phyloP scores from a whole-genome alignment of 2,888 invertebrate genomes.

The Muschampia plurimacula region DNA sequence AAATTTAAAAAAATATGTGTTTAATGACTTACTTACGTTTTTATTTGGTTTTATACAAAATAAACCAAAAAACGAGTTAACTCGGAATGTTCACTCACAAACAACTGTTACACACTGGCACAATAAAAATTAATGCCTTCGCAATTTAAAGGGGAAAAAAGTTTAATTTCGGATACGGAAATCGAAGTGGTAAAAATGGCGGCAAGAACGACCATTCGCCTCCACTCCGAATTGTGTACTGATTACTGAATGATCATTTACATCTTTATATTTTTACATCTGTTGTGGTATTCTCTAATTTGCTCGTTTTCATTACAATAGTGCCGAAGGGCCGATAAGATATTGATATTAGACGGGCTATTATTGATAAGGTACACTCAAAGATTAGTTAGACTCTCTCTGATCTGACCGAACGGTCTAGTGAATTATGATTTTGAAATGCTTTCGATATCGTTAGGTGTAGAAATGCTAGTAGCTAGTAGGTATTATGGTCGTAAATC shows the following conservation, averaged over 20 bases:
- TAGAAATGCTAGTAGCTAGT: not conserved
- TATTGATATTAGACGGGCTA: conserved; percentile 28
- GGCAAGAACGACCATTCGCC: conserved; percentile 22
- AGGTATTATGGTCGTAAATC: too few relatives aligned
- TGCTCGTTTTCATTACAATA: conserved; percentile 22
- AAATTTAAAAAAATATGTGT: too few relatives aligned
- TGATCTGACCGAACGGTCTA: not conserved
- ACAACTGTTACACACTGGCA: conserved; percentile 20
- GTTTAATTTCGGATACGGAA: conserved; percentile 12
- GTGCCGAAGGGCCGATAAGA: conserved; percentile 30
- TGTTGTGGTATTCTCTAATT: conserved; percentile 19
- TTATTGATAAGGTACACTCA: conserved; percentile 15
- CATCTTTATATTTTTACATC: not conserved
- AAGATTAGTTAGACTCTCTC: conserved; percentile 15
- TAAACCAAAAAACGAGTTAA: too few relatives aligned
- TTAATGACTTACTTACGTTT: too few relatives aligned
- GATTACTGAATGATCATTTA: not conserved
- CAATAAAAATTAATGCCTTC: not conserved
- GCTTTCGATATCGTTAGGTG: not conserved
- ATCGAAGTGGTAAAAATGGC: conserved; percentile 18
- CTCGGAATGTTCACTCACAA: not conserved
- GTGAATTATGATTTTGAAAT: not conserved
- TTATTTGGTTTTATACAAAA: too few relatives aligned
- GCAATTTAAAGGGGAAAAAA: not conserved
- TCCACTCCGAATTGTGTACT: conserved; percentile 24